phyloP scores from a whole-genome alignment of 2,888 invertebrate genomes.

The Nephrotoma flavescens region DNA sequence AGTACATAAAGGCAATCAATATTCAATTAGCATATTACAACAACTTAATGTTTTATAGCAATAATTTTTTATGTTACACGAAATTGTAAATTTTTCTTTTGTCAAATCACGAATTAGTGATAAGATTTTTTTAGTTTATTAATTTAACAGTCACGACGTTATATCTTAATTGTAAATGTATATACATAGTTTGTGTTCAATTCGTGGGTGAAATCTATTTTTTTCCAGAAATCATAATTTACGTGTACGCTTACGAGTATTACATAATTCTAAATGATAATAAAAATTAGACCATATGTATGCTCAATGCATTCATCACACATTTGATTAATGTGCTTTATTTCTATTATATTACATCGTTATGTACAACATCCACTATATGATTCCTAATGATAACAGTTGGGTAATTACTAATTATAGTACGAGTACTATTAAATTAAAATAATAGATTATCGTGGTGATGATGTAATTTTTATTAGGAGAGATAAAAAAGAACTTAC shows the following conservation, averaged over 20 bases:
- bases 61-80: not conserved
- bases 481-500: not conserved
- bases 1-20: not conserved
- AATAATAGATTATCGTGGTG: not conserved
- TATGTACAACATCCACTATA: not conserved
- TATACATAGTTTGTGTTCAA: not conserved
- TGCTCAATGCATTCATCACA: not conserved
- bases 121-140: not conserved
- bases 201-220: not conserved
- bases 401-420: not conserved
- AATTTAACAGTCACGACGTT: not conserved
- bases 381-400: not conserved
- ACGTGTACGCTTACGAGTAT: not conserved
- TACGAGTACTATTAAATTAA: not conserved
- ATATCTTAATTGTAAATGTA: not conserved
- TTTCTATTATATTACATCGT: not conserved
- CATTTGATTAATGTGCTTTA: not conserved
- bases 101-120: not conserved
- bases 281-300: not conserved
- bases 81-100: not conserved
- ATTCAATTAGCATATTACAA: not conserved
- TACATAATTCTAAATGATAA: not conserved
- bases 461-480: not conserved
- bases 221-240: not conserved
- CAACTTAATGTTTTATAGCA: not conserved